Evolutionary conservation across 1,140 invertebrate genomes (phyloP).

Genomic region (Sinella curviseta): DNA sequence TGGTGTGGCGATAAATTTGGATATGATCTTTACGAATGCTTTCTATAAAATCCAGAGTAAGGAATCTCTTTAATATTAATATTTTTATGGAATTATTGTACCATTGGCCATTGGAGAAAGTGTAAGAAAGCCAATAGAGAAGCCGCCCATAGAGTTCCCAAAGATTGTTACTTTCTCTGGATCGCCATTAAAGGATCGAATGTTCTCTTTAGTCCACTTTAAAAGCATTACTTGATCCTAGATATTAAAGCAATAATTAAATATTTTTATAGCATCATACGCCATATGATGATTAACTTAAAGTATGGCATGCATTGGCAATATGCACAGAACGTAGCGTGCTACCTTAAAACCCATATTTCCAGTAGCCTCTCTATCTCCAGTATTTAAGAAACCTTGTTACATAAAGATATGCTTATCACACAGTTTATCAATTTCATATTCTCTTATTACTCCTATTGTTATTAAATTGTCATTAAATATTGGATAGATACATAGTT

Average conservation of each 20-base stretch:
- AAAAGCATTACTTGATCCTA: background rate
- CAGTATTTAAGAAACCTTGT: background rate
- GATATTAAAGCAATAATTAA: no score
- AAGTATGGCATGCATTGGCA: background rate
- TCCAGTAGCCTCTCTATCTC: background rate
- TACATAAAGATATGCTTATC: background rate
- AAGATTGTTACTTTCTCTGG: slow-evolving; percentile 37
- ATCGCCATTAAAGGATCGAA: slow-evolving; percentile 48
- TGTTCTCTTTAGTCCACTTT: slow-evolving; percentile 52
- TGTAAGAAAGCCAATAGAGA: slow-evolving; percentile 21
- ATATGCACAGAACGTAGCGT: background rate
- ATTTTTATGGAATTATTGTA: slow-evolving; percentile 6
- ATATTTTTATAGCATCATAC: no score
- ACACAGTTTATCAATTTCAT: background rate
- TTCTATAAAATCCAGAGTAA: no score
- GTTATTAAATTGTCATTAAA: background rate
- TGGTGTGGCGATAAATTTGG: no score
- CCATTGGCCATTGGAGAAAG: slow-evolving; percentile 38
- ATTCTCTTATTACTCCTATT: background rate
- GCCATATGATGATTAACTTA: no score
- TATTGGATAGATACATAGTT: no score
- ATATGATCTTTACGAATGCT: background rate
- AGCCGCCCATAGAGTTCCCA: slow-evolving; percentile 35
- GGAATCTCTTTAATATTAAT: background rate
- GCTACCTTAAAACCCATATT: slow-evolving; percentile 2